Conservation (phyloP, 2,113 vertebrate genomes). For the Petrocephalus microphthalmus region DNA sequence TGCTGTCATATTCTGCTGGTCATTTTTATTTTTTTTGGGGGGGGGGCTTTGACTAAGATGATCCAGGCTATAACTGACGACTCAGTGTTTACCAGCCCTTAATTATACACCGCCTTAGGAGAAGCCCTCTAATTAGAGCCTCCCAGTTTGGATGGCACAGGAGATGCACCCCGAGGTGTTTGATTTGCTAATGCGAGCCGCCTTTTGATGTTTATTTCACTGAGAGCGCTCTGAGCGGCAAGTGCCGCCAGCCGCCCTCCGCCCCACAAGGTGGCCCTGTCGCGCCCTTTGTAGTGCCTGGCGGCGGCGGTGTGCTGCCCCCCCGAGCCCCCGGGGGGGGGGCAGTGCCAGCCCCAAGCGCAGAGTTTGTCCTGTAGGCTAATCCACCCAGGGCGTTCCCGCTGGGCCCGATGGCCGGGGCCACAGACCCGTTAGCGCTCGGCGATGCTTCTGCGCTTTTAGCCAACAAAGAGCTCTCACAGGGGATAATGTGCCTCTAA, state of each 20-base stretch:
- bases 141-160: background rate
- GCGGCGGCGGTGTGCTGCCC: too few relatives aligned
- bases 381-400: background rate
- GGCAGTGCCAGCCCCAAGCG: background rate
- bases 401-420: background rate
- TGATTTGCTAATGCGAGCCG: slow-evolving; percentile 1
- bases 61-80: slow-evolving; percentile 3
- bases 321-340: background rate
- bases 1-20: background rate
- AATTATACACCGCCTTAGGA: slow-evolving; percentile 12
- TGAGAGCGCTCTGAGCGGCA: background rate
- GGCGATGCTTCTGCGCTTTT: background rate
- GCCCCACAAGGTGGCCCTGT: background rate
- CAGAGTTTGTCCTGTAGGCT: background rate
- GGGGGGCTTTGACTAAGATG: background rate
- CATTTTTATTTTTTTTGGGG: background rate
- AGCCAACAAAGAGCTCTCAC: background rate
- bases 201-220: slow-evolving; percentile 18
- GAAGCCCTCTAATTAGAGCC: background rate
- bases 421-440: background rate
- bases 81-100: slow-evolving; percentile 2
- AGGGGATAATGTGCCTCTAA: background rate
- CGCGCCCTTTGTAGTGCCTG: background rate
- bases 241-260: background rate
- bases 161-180: background rate